Percentiles rank a stretch among this genome's conserved stretches.
Conservation (phyloP, 2,888 invertebrate species). For the Deilephila elpenor region DNA sequence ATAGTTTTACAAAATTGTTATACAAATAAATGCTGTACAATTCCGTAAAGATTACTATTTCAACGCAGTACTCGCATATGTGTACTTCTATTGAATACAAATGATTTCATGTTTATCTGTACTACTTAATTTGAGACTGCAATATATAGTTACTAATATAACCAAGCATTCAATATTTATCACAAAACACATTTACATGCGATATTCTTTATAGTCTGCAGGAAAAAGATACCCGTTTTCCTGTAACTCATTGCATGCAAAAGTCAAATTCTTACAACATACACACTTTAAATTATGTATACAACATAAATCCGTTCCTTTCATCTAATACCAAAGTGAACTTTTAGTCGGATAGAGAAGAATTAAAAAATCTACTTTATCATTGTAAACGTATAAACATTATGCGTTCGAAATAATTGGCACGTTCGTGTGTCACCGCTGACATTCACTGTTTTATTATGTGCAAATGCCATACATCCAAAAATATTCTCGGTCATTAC, state of each 20-base stretch:
- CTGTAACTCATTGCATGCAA: neutral
- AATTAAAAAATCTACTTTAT: slow-evolving; percentile 12
- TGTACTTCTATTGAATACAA: slow-evolving; percentile 21
- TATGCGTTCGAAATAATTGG: slow-evolving; percentile 29
- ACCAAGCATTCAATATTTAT: slow-evolving; percentile 31
- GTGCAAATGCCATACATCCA: slow-evolving; percentile 2
- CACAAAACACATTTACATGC: slow-evolving; percentile 37
- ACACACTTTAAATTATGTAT: slow-evolving; percentile 24
- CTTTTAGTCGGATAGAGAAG: neutral
- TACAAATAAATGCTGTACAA: slow-evolving; percentile 79
- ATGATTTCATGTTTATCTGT: slow-evolving; percentile 17
- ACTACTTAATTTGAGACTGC: slow-evolving; percentile 31
- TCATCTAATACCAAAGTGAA: neutral
- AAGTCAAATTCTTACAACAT: slow-evolving; percentile 11
- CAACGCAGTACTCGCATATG: slow-evolving; percentile 46
- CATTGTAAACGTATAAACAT: slow-evolving; percentile 17
- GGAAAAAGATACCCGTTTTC: slow-evolving; percentile 4
- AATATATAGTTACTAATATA: slow-evolving; percentile 33
- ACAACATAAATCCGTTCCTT: slow-evolving; percentile 9
- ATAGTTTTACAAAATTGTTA: slow-evolving; percentile 79
- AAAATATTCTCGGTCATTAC: slow-evolving; percentile 4
- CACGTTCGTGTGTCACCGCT: slow-evolving; percentile 24
- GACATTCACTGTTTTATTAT: neutral
- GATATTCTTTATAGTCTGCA: slow-evolving; percentile 10
- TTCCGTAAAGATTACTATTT: slow-evolving; percentile 65